Percentiles rank a stretch among this genome's conserved stretches.
Evolutionary conservation across 2,113 vertebrate genomes (phyloP).

Genomic region (Butorides virescens): DNA sequence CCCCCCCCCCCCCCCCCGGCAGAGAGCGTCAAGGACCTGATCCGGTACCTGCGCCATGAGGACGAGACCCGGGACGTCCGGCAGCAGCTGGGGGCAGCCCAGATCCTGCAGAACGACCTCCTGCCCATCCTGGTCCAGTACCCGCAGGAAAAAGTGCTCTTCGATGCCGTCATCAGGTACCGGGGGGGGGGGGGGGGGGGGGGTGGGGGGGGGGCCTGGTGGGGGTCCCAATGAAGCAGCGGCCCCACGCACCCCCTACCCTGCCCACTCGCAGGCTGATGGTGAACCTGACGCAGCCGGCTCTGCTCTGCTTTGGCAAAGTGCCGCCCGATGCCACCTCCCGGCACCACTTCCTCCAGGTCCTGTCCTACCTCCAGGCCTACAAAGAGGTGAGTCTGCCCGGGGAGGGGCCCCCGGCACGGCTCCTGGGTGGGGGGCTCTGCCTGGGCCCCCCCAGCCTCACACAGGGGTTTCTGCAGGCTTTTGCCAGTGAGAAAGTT

Average conservation of each 20-base stretch:
- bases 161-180: constrained; percentile 92
- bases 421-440: background rate
- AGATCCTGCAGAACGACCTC: constrained; percentile 93
- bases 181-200: no score
- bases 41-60: constrained; percentile 93
- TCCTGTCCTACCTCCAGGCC: constrained; percentile 85
- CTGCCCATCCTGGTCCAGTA: constrained; percentile 88
- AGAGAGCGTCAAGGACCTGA: constrained; percentile 96
- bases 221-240: fast-evolving
- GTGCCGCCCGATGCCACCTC: constrained; percentile 84
- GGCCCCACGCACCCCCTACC: no score
- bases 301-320: constrained; percentile 93
- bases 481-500: constrained; percentile 88
- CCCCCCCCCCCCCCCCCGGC: background rate
- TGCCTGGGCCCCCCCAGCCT: fast-evolving
- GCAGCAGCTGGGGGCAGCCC: constrained; percentile 89
- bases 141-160: constrained; percentile 82
- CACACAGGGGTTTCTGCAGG: constrained; percentile 55
- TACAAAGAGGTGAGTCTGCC: constrained; percentile 87
- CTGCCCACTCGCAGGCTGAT: constrained; percentile 82
- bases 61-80: constrained; percentile 89
- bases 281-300: constrained; percentile 96
- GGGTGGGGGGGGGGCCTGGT: fast-evolving
- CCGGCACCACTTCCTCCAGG: constrained; percentile 89
- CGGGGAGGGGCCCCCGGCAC: fast-evolving